Conservation (phyloP, 2,888 invertebrate genomes). For the Athrips mouffetella region DNA sequence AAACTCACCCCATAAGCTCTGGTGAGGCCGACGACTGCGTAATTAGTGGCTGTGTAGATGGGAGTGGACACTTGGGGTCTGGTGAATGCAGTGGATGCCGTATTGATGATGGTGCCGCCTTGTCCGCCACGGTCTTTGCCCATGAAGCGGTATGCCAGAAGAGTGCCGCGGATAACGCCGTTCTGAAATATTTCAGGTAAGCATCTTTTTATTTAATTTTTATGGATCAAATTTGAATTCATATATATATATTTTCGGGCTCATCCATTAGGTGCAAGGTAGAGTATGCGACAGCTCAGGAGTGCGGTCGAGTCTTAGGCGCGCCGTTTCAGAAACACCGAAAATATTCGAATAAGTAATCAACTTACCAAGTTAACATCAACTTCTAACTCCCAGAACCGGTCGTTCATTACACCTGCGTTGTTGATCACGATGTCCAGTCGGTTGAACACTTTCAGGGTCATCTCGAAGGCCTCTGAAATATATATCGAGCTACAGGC, state of each 20-base stretch:
- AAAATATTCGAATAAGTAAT: no score
- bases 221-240: background rate
- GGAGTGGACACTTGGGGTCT: conserved; percentile 85
- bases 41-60: conserved; percentile 87
- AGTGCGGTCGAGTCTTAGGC: no score
- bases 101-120: conserved; percentile 87
- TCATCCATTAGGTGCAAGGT: no score
- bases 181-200: conserved; percentile 69
- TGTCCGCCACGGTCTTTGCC: conserved; percentile 86
- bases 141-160: conserved; percentile 86
- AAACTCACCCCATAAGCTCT: conserved; percentile 83
- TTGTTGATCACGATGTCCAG: conserved; percentile 89
- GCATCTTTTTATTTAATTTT: background rate
- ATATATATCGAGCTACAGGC: no score
- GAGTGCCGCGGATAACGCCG: conserved; percentile 85
- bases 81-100: conserved; percentile 84
- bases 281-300: no score
- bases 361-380: conserved; percentile 86
- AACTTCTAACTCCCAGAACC: conserved; percentile 86
- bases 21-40: conserved; percentile 85
- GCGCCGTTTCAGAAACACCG: no score
- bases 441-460: conserved; percentile 83
- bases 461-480: conserved; percentile 85
- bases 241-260: background rate
- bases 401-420: conserved; percentile 87